Base-by-base conservation (phyloP, 2,113 vertebrate species). In the Podarcis muralis region DNA sequence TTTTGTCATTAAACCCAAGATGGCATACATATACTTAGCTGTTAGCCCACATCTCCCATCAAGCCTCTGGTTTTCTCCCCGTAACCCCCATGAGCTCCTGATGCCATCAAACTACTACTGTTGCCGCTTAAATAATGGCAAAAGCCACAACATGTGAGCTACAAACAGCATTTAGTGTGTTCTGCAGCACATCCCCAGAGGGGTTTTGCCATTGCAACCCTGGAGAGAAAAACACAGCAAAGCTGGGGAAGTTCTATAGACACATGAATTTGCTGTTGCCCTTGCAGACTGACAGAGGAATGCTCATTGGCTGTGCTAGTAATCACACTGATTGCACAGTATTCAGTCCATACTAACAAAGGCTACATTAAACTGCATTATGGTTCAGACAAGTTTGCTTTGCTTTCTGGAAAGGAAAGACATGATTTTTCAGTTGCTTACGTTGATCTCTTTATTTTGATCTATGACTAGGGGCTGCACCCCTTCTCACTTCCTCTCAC, bases 211-310 rank as follows among this genome's bases (percentile, higher is more conserved):
- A 27, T 22, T 59, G 53, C 16, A 82, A 66, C 71, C 53, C 71
- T 75, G 72, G 37, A 76, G 23, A 22, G 53, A 48, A 74, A 85
- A 76, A 85, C 23, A 62, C 32, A 62, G 71, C 62, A 83, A 83
- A 35, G 43, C n/a, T 27, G 43, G 83, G 83, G 71, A 43, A 65
- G 30, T 86, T 86, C 72, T 85, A 85, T 59, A 86, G 35, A 65
- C 57, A 66, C 6, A 86, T 57, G 84, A 77, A 86, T 86, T 37
- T 86, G 57, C 35, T 77, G 84, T 65, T 86, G 74, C n/a, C 25
- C 35, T 86, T 75, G 72, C 84, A 75, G 71, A 74, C 30, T 35
- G 71, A 86, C 32, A 77, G 1, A 43, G 57, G 57, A 86, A 86
- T 86, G 74, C 16, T 32, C 35, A 35, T 4, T 23, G 18, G 59